Evolutionary conservation across 2,797 vertebrate genomes (phyloP).

Genomic region (Hippopotamyrus pictus): DNA sequence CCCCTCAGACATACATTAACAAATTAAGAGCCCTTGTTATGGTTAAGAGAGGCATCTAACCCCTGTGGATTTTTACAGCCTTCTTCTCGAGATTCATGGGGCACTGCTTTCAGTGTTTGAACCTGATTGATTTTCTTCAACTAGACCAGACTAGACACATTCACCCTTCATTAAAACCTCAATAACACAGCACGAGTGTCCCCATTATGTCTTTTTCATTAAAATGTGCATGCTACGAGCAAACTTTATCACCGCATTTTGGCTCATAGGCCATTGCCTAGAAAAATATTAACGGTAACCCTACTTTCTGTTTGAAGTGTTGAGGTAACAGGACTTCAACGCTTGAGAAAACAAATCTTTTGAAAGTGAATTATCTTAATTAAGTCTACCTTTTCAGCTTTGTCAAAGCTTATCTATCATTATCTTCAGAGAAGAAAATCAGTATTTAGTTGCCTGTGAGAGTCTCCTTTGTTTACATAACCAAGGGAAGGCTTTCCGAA

Average conservation of each 20-base stretch:
- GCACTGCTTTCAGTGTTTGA: conserved; percentile 38
- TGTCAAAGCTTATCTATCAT: background rate
- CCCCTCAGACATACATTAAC: conserved; percentile 33
- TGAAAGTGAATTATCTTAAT: conserved; percentile 8
- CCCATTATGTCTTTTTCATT: conserved; percentile 25
- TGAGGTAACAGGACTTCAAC: background rate
- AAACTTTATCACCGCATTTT: conserved; percentile 6
- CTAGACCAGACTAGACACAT: conserved; percentile 32
- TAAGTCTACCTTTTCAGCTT: conserved; percentile 15
- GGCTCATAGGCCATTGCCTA: background rate
- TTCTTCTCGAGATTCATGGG: conserved; percentile 30
- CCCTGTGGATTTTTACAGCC: conserved; percentile 6
- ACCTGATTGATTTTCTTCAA: conserved; percentile 45
- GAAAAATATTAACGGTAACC: background rate
- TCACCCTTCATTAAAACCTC: conserved; percentile 32
- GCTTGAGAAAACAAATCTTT: conserved; percentile 3
- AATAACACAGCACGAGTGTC: conserved; percentile 32
- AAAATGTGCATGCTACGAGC: background rate
- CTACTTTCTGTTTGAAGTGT: background rate
- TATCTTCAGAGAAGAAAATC: conserved; percentile 11
- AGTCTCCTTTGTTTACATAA: conserved; percentile 17
- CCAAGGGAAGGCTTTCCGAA: conserved; percentile 5
- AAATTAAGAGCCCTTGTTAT: conserved; percentile 36
- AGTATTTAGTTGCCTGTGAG: conserved; percentile 7
- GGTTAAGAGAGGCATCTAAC: conserved; percentile 25